Evolutionary conservation across 1,140 invertebrate species (phyloP).

Genomic region (Calosoma granatense): DNA sequence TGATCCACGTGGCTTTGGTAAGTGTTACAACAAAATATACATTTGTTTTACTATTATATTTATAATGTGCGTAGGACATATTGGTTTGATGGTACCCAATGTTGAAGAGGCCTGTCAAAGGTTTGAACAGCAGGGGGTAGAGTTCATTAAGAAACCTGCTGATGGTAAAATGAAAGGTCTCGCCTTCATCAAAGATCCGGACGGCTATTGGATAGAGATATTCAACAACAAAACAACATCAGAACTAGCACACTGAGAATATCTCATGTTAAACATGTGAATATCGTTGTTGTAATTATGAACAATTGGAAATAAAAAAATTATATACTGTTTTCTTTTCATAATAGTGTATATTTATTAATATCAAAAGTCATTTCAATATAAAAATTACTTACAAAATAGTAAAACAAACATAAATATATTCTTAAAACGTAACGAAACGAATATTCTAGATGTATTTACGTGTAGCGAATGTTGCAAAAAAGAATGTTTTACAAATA

Average conservation of each 20-base stretch:
- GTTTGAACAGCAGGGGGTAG: slow-evolving; percentile 77
- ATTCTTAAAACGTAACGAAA: too few species aligned
- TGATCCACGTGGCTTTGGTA: slow-evolving; percentile 82
- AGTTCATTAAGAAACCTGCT: slow-evolving; percentile 82
- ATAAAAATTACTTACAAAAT: too few species aligned
- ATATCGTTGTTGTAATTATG: too few species aligned
- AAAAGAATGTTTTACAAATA: too few species aligned
- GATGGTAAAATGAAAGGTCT: slow-evolving; percentile 90
- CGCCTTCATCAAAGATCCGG: slow-evolving; percentile 90
- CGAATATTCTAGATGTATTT: too few species aligned
- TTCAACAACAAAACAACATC: slow-evolving; percentile 52
- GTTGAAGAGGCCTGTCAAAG: slow-evolving; percentile 73
- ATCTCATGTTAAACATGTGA: too few species aligned
- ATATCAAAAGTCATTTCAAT: too few species aligned
- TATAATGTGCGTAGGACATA: slow-evolving; percentile 57
- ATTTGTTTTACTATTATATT: slow-evolving; percentile 16
- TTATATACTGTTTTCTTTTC: too few species aligned
- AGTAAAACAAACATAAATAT: too few species aligned
- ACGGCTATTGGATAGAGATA: slow-evolving; percentile 96
- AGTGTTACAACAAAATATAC: slow-evolving; percentile 22
- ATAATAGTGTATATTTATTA: too few species aligned
- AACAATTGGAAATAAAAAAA: too few species aligned
- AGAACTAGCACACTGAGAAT: slow-evolving; percentile 19
- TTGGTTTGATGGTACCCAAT: slow-evolving; percentile 82
- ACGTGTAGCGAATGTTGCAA: too few species aligned